Conservation (phyloP, 2,888 invertebrate species). For the Napeogenes inachia region DNA sequence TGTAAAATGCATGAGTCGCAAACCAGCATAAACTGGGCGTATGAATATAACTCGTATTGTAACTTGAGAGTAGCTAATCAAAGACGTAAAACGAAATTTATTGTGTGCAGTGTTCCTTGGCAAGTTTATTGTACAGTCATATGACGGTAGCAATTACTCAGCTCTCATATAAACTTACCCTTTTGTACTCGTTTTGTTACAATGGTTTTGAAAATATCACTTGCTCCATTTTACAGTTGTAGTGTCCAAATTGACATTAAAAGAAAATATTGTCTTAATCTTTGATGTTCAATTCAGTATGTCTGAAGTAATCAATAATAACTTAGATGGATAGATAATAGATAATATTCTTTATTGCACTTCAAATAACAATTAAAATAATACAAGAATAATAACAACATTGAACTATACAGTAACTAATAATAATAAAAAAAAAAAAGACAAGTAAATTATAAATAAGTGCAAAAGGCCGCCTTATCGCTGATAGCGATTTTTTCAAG, state of each 20-base stretch:
- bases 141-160: constrained; percentile 73
- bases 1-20: constrained; percentile 46
- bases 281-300: too few species aligned
- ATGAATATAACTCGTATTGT: constrained; percentile 56
- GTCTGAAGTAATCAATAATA: too few species aligned
- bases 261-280: constrained; percentile 7
- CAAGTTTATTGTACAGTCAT: constrained; percentile 70
- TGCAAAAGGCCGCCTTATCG: too few species aligned
- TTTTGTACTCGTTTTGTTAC: constrained; percentile 30
- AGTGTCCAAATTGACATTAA: constrained; percentile 3
- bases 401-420: too few species aligned
- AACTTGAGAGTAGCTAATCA: constrained; percentile 71
- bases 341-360: too few species aligned
- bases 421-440: too few species aligned
- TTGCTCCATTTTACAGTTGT: constrained; percentile 16
- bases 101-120: constrained; percentile 68
- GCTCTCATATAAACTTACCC: constrained; percentile 51
- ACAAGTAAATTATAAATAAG: too few species aligned
- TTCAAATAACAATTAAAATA: too few species aligned
- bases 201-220: constrained; percentile 16
- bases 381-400: too few species aligned
- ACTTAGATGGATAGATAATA: too few species aligned
- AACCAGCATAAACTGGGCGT: constrained; percentile 44
- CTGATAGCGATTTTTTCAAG: too few species aligned
- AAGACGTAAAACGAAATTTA: constrained; percentile 73